These are phyloP conservation scores for Phytoseiulus persimilis DNA, from an alignment of 2,888 invertebrate species.

Conservation along the genomic window DNA sequence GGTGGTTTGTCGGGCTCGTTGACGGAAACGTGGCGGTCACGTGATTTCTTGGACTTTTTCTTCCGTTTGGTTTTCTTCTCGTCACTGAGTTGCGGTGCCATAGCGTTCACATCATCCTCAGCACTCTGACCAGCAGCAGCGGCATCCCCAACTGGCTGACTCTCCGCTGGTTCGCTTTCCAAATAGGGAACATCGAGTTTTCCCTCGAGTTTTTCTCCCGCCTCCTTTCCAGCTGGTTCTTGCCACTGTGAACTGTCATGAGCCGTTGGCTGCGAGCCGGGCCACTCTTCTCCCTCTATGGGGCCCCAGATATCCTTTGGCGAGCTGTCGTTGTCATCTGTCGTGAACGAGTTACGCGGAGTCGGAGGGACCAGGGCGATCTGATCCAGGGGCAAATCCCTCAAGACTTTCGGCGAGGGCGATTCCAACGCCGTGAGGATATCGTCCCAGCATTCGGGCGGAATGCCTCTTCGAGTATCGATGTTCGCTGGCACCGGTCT, in stretches of 20 bases:
- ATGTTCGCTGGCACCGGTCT: neutral
- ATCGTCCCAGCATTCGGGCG: slow-evolving; percentile 23
- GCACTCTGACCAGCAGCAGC: neutral
- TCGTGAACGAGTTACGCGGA: slow-evolving; percentile 30
- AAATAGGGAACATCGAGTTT: neutral
- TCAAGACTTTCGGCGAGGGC: slow-evolving; percentile 10
- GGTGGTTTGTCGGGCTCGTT: neutral
- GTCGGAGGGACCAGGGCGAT: slow-evolving; percentile 14
- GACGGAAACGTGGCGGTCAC: neutral
- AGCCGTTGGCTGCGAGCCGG: neutral
- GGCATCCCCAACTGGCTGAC: neutral
- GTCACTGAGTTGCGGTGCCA: neutral
- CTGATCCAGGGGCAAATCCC: slow-evolving; percentile 6
- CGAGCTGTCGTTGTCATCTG: neutral
- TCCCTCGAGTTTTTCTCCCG: neutral
- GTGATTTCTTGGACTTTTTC: neutral
- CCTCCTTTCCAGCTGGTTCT: neutral
- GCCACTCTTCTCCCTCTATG: slow-evolving; percentile 23
- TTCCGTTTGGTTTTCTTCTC: neutral
- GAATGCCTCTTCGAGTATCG: neutral
- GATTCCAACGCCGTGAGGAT: slow-evolving; percentile 19
- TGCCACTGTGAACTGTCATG: neutral
- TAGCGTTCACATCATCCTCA: neutral
- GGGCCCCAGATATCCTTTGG: slow-evolving; percentile 27
- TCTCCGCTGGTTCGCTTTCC: neutral